These are phyloP conservation scores for Apaloderma vittatum DNA, from an alignment of 2,113 vertebrate species.

Conservation along the genomic window DNA sequence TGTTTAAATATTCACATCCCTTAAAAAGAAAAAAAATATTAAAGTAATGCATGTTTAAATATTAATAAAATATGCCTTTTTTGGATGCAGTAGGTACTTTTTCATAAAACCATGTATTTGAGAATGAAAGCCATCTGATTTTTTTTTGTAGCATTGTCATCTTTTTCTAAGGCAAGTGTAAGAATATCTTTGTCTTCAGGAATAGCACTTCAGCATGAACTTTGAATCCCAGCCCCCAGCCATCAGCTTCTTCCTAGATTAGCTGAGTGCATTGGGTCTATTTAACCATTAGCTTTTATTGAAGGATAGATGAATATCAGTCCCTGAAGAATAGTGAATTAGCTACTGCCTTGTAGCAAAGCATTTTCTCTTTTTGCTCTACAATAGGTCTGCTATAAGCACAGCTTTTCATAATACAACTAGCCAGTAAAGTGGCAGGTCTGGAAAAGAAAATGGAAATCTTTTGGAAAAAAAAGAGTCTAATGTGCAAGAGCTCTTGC, in stretches of 20 bases:
- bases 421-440: constrained; percentile 48
- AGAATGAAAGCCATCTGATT: background rate
- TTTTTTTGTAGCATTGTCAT: constrained; percentile 48
- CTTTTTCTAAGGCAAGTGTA: constrained; percentile 56
- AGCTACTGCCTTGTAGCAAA: constrained; percentile 76
- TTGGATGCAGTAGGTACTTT: background rate
- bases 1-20: constrained; percentile 45
- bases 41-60: background rate
- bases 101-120: background rate
- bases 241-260: constrained; percentile 75
- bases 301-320: constrained; percentile 78
- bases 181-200: constrained; percentile 63
- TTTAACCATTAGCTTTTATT: constrained; percentile 80
- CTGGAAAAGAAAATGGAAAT: constrained; percentile 71
- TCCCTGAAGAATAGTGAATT: constrained; percentile 79
- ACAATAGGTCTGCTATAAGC: constrained; percentile 74
- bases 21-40: constrained; percentile 19
- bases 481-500: constrained; percentile 26
- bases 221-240: constrained; percentile 70
- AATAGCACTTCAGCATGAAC: constrained; percentile 54
- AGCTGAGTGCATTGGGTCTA: constrained; percentile 79
- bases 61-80: constrained; percentile 35
- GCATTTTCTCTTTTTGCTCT: constrained; percentile 71
- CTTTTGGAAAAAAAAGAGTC: constrained; percentile 50
- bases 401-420: constrained; percentile 66